A percentile compares a stretch with the other conserved stretches of the same genome.
These are phyloP conservation scores for Danio albolineatus DNA, from an alignment of 2,797 vertebrate genomes.

Conservation along the genomic window DNA sequence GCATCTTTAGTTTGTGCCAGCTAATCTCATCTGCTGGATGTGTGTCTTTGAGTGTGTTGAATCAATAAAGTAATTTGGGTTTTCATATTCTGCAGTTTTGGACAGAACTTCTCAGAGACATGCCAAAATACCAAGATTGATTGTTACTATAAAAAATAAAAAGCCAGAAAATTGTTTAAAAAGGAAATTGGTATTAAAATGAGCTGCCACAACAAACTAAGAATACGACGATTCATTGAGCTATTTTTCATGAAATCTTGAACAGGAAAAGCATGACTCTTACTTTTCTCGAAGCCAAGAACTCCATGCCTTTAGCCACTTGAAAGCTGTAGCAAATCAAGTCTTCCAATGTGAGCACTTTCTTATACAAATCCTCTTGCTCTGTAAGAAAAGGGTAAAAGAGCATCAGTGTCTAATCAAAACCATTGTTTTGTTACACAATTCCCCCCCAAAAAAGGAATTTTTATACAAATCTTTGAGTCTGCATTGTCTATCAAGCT, in stretches of 20 bases:
- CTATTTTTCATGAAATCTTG: neutral
- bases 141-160: neutral
- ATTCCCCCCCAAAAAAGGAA: constrained; percentile 2
- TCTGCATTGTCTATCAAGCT: neutral
- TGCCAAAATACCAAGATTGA: constrained; percentile 16
- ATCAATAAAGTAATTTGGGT: constrained; percentile 18
- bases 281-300: constrained; percentile 94
- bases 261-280: constrained; percentile 43
- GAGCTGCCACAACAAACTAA: constrained; percentile 11
- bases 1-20: constrained; percentile 68
- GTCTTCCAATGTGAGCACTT: constrained; percentile 90
- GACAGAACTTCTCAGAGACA: neutral
- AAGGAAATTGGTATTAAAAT: constrained; percentile 15
- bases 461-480: constrained; percentile 7
- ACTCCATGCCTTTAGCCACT: constrained; percentile 96
- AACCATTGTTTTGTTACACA: constrained; percentile 6
- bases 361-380: constrained; percentile 90
- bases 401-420: constrained; percentile 34
- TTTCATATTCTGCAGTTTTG: constrained; percentile 16
- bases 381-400: constrained; percentile 78
- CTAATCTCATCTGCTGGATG: constrained; percentile 63
- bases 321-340: constrained; percentile 96
- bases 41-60: constrained; percentile 9
- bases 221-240: neutral
- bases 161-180: constrained; percentile 17